A percentile compares a stretch with the other conserved stretches of the same genome.
These are phyloP conservation scores for Mamestra brassicae DNA, from an alignment of 2,888 invertebrate genomes.

Conservation along the genomic window DNA sequence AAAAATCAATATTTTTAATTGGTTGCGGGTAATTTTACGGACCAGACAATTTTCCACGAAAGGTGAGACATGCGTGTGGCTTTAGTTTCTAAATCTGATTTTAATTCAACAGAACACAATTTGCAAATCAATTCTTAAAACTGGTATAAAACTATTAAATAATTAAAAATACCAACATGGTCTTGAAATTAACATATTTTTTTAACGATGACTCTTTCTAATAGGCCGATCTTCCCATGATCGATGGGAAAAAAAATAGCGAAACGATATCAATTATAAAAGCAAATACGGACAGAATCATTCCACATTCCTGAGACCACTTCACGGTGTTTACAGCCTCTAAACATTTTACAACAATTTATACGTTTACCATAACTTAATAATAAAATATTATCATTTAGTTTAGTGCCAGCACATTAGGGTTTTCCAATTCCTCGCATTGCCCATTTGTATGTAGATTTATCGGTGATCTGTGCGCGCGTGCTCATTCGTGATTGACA, in stretches of 20 bases:
- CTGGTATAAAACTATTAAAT: constrained; percentile 24
- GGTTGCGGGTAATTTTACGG: neutral
- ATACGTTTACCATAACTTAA: constrained; percentile 40
- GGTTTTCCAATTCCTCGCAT: constrained; percentile 74
- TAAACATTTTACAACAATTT: constrained; percentile 42
- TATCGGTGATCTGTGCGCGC: constrained; percentile 76
- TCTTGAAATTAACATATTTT: constrained; percentile 41
- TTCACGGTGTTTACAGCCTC: constrained; percentile 30
- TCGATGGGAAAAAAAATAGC: constrained; percentile 43
- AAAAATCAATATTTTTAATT: neutral
- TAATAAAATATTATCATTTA: constrained; percentile 68
- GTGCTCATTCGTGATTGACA: constrained; percentile 82
- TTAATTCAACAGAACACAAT: constrained; percentile 20
- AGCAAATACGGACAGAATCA: constrained; percentile 44
- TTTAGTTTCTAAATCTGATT: constrained; percentile 43
- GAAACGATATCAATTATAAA: constrained; percentile 48
- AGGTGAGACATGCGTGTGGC: neutral
- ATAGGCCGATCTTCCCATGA: constrained; percentile 33
- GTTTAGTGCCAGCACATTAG: constrained; percentile 73
- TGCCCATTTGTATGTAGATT: constrained; percentile 79
- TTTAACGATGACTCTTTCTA: constrained; percentile 34
- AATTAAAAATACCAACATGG: constrained; percentile 37
- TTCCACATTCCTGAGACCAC: constrained; percentile 42
- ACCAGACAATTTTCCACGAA: neutral
- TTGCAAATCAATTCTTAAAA: constrained; percentile 35